Evolutionary conservation across 2,797 vertebrate genomes (phyloP).

Genomic region (Coracias cyanogaster): DNA sequence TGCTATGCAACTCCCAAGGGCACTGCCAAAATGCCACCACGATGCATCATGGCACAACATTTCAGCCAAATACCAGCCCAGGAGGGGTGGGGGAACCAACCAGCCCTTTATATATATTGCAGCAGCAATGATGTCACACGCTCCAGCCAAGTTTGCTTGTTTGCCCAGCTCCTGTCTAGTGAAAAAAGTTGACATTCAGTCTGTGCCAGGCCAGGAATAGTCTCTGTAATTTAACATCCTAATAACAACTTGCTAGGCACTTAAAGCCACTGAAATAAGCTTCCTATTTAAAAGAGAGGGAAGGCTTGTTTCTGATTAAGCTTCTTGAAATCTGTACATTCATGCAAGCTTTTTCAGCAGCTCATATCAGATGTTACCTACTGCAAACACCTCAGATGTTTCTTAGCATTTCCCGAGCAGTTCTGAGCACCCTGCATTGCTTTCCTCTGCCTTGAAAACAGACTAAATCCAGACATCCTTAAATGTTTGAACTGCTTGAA

Average conservation of each 20-base stretch:
- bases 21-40: slow-evolving; percentile 9
- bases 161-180: slow-evolving; percentile 25
- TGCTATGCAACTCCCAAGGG: neutral
- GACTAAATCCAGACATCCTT: neutral
- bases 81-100: neutral
- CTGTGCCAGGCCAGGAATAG: slow-evolving; percentile 61
- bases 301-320: neutral
- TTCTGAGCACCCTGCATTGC: neutral
- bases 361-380: neutral
- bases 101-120: slow-evolving; percentile 7
- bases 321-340: neutral
- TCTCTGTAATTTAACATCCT: slow-evolving; percentile 55
- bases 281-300: neutral
- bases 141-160: neutral
- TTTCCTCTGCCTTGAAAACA: neutral
- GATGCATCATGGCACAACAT: slow-evolving; percentile 41
- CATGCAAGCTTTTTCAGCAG: neutral
- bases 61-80: slow-evolving; percentile 45
- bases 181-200: slow-evolving; percentile 66
- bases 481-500: neutral
- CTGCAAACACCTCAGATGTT: neutral
- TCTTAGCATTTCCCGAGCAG: neutral
- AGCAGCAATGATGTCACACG: slow-evolving; percentile 49
- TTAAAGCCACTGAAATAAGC: slow-evolving; percentile 9
- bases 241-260: neutral